These are phyloP conservation scores for Puntigrus tetrazona DNA, from an alignment of 2,113 vertebrate genomes.

Conservation along the genomic window DNA sequence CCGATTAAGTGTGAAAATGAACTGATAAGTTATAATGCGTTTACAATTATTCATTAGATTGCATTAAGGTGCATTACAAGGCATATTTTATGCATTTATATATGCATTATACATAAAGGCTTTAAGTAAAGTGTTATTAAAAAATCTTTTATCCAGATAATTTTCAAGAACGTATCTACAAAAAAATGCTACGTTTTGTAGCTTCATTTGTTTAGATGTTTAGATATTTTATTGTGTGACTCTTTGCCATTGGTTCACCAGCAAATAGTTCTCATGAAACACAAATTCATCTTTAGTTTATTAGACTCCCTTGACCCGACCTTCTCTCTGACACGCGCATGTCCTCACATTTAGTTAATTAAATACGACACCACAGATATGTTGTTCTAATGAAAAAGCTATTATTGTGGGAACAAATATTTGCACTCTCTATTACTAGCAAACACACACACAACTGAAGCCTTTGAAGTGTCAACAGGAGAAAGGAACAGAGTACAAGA, in stretches of 20 bases:
- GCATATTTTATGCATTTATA: too few species aligned
- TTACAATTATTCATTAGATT: too few species aligned
- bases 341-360: slow-evolving; percentile 14
- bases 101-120: too few species aligned
- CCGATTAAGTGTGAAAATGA: too few species aligned
- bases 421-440: slow-evolving; percentile 21
- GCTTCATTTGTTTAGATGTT: too few species aligned
- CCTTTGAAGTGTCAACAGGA: slow-evolving; percentile 55
- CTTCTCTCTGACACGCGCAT: background rate
- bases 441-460: slow-evolving; percentile 58
- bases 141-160: too few species aligned
- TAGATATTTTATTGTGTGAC: too few species aligned
- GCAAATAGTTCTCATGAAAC: background rate
- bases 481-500: slow-evolving; percentile 47
- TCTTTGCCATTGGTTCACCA: background rate
- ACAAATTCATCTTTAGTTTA: background rate
- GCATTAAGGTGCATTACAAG: too few species aligned
- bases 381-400: background rate
- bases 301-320: background rate
- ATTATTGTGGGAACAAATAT: slow-evolving; percentile 12
- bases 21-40: too few species aligned
- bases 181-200: too few species aligned
- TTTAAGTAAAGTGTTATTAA: too few species aligned
- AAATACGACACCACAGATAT: background rate
- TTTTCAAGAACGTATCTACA: too few species aligned